Base-by-base conservation (phyloP, 1,140 invertebrate genomes). In the Drosophila navojoa region DNA sequence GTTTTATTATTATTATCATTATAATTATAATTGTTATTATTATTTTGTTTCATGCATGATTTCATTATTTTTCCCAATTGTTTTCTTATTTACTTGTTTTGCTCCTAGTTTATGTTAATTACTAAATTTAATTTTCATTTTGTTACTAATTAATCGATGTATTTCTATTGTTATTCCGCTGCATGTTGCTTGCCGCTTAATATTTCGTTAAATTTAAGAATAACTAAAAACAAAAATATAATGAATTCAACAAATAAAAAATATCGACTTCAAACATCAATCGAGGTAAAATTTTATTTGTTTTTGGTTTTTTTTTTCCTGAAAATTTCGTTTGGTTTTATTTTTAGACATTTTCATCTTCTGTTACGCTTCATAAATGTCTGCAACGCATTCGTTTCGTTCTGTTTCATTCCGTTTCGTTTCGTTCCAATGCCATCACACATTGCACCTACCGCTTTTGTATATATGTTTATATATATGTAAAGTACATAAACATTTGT, bases 1-100 rank as follows among this genome's bases (percentile, higher is more conserved):
- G 63, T 79, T 84, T 82, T 35, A 61, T 77, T 79, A 62, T 73
- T 77, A 42, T 73, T 70, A 53, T 80, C 4, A 7, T 44, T 29
- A 27, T 62, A 67, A 54, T 70, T 66, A 52, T 84, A 67, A 64
- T 71, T 66, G 29, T 67, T 69, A 61, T 76, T 71, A 60, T 67
- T 71, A 38, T 66, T 4, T 27, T 42, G 22, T 2, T 25, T 42
- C 9, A 27, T 27, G 54, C 55, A 44, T 58, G 19, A 15, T 42
- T 58, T 27, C 6, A 44, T 29, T 47, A 5, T 47, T 59, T 47
- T 44, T 19, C n/a, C n/a, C 11, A 38, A 38, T 38, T 11, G 35
- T 38, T 38, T 11, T 9, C 29, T 58, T 16, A 16, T 45, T 15
- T 27, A 2, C 2, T 19, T 19, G 1, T 19, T 44, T 29, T 45